Percentiles rank a stretch among this genome's conserved stretches.
These are phyloP conservation scores for Stenotaenia linearis DNA, from an alignment of 2,888 invertebrate genomes.

Conservation along the genomic window DNA sequence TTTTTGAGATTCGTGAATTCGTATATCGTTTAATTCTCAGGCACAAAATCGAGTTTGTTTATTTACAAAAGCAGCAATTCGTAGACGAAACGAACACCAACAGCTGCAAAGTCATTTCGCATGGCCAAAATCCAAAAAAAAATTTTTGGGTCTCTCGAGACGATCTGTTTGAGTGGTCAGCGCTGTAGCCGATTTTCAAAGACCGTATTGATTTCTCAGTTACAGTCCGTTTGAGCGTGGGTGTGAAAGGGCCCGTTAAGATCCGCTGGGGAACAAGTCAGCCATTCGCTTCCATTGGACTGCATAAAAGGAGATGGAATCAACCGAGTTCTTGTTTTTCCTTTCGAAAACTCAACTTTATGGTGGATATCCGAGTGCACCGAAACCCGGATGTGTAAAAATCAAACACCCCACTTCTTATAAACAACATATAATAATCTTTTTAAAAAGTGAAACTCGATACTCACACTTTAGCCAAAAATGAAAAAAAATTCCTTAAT, in stretches of 20 bases:
- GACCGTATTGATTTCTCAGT: constrained; percentile 17
- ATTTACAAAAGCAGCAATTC: constrained; percentile 16
- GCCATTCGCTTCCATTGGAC: constrained; percentile 20
- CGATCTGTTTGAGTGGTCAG: constrained; percentile 11
- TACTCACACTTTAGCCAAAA: not conserved
- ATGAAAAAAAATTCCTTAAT: not conserved
- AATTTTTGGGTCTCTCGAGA: not conserved
- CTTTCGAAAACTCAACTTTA: not conserved
- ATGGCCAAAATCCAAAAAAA: not conserved
- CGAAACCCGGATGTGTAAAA: constrained; percentile 1
- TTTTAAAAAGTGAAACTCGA: not conserved
- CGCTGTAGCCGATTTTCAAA: constrained; percentile 17
- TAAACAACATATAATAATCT: not conserved
- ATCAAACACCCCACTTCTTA: not conserved
- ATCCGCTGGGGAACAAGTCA: constrained; percentile 12
- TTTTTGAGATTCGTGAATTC: too few relatives aligned
- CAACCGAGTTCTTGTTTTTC: not conserved
- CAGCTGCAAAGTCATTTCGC: constrained; percentile 21
- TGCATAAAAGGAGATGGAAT: constrained; percentile 8
- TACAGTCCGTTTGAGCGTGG: constrained; percentile 26
- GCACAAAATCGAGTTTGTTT: not conserved
- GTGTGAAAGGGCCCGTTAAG: constrained; percentile 24
- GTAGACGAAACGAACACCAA: not conserved
- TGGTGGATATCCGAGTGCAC: not conserved
- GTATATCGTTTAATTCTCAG: too few relatives aligned